Percentiles rank a stretch among this genome's conserved stretches.
These are phyloP conservation scores for Euzophera pinguis DNA, from an alignment of 2,888 invertebrate genomes.

Conservation along the genomic window DNA sequence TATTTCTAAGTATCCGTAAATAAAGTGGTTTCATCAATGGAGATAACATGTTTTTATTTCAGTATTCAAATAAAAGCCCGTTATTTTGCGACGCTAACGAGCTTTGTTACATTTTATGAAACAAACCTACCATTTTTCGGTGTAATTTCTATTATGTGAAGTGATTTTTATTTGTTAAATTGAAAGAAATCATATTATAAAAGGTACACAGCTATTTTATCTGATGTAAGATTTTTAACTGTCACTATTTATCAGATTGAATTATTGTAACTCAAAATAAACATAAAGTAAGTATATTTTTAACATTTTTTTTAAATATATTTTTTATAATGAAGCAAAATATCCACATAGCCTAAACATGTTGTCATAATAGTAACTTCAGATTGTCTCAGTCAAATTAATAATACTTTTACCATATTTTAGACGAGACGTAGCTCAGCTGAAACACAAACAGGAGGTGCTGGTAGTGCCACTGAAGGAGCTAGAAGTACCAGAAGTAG, in stretches of 20 bases:
- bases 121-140: conserved; percentile 70
- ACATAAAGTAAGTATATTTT: not conserved
- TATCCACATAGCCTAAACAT: conserved; percentile 35
- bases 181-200: too few species aligned
- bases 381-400: not conserved
- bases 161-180: not conserved
- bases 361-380: too few species aligned
- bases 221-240: too few species aligned
- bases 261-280: too few species aligned
- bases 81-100: conserved; percentile 68
- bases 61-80: conserved; percentile 23
- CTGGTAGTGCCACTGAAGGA: conserved; percentile 60
- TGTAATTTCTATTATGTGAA: conserved; percentile 26
- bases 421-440: conserved; percentile 70
- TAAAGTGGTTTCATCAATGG: conserved; percentile 73
- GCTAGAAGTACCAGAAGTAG: conserved; percentile 79
- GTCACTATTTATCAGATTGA: too few species aligned
- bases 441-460: conserved; percentile 67
- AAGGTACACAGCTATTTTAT: too few species aligned
- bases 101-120: conserved; percentile 20
- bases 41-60: conserved; percentile 50
- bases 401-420: conserved; percentile 18
- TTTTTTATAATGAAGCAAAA: conserved; percentile 16
- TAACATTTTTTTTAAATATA: not conserved
- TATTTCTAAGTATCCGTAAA: conserved; percentile 69